Evolutionary conservation across 35 echinoderm and acorn worm genomes (phyloP).

Genomic region (Apostichopus californicus): DNA sequence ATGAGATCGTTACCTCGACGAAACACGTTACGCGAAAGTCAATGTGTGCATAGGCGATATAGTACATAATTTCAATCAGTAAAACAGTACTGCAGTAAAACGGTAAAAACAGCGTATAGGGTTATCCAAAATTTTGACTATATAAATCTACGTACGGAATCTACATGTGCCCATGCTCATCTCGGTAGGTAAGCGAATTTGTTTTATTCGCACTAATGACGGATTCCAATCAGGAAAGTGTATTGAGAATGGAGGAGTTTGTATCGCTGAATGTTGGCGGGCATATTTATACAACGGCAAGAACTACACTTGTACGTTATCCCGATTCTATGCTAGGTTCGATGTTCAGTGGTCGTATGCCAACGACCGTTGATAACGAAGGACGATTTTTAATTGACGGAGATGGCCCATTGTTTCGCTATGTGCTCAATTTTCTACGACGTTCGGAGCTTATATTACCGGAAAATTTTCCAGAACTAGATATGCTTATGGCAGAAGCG

Average conservation of each 20-base stretch:
- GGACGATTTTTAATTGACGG: conserved; percentile 82
- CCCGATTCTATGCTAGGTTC: conserved; percentile 88
- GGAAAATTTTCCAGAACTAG: conserved; percentile 79
- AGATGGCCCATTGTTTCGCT: conserved; percentile 70
- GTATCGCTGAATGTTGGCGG: conserved; percentile 82
- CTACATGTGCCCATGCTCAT: too few relatives aligned
- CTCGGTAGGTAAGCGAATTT: too few relatives aligned
- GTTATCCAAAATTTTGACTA: too few relatives aligned
- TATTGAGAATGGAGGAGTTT: conserved; percentile 37
- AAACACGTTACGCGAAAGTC: background rate
- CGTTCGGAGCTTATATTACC: conserved; percentile 69
- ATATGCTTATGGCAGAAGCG: conserved; percentile 71
- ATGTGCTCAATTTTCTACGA: conserved; percentile 79
- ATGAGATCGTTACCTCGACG: conserved; percentile 34
- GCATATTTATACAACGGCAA: conserved; percentile 64
- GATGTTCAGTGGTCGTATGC: conserved; percentile 83
- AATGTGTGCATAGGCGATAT: background rate
- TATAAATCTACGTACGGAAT: too few relatives aligned
- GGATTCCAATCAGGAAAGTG: conserved; percentile 2
- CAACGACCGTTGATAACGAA: conserved; percentile 53
- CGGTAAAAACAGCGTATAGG: too few relatives aligned
- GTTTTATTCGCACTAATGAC: background rate
- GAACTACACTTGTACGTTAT: conserved; percentile 66
- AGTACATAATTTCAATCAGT: background rate
- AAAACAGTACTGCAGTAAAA: too few relatives aligned